Evolutionary conservation across 2,888 invertebrate genomes (phyloP), one percentile per base, ranked within the genome.

Genomic region (Parelbella ahira): DNA sequence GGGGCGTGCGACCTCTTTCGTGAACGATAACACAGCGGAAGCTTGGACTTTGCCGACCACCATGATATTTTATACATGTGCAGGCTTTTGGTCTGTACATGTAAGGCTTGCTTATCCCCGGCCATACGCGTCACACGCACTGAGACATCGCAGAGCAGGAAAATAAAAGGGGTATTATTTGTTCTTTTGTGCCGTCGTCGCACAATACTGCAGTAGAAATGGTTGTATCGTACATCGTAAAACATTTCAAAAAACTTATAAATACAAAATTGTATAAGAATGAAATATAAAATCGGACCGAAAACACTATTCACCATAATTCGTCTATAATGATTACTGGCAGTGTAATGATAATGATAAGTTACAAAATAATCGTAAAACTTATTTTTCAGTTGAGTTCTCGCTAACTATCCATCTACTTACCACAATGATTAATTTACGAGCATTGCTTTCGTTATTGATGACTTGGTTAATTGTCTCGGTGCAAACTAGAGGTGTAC

Each of bases 401-500:
- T 56, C 61, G 60, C 60, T 63, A 67, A 60, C 53, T 63, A 75
- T 73, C 71, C 2, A 15, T 63, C 81, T 82, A 84, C 83, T 83
- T 86, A 86, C n/a, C 62, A 79, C 67, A 70, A 75, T 73, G 81
- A 82, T 60, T 80, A 82, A 83, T 83, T 82, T 84, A 82, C 82
- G 64, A 80, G 74, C 79, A 82, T 82, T 84, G 82, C 80, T 84
- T 80, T 72, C 76, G 2, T 68, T 74, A 77, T 76, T 73, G 66
- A 73, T 74, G 69, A 75, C 60, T 72, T 68, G 71, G 73, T 65
- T 71, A 65, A 69, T 77, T 70, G 68, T 79, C 67, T 68, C 72
- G 68, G 86, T 86, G 86, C 86, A 82, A 81, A 79, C 84, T 84
- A 87, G 76, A 67, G 75, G 82, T 86, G 81, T 73, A 71, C 82